These are phyloP conservation scores for Cygnus buccinator DNA, from an alignment of 2,113 vertebrate genomes.

Conservation along the genomic window DNA sequence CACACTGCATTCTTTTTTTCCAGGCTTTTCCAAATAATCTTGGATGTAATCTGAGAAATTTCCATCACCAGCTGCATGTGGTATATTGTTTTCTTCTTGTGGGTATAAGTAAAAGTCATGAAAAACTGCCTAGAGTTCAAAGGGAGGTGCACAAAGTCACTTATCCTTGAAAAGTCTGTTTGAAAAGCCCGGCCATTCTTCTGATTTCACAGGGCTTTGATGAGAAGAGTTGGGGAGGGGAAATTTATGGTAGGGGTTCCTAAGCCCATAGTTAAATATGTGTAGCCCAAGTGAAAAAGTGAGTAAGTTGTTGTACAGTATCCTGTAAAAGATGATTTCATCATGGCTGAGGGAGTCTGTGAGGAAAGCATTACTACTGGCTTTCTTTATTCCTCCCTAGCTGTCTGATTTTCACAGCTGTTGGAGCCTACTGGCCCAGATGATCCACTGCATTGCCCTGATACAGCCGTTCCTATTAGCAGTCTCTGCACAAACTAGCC, in stretches of 20 bases:
- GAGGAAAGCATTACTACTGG: not conserved
- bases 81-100: not conserved
- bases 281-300: not conserved
- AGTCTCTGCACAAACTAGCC: not conserved
- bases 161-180: not conserved
- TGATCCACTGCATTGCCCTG: not conserved
- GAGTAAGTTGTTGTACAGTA: not conserved
- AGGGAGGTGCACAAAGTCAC: not conserved
- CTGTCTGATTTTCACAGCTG: not conserved
- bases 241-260: not conserved
- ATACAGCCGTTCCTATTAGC: not conserved
- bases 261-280: not conserved
- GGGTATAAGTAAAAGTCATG: not conserved
- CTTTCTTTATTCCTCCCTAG: not conserved
- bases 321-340: not conserved
- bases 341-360: not conserved
- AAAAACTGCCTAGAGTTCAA: not conserved
- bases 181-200: not conserved
- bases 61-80: fast-evolving
- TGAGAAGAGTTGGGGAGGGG: not conserved
- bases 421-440: not conserved
- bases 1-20: not conserved
- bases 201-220: not conserved
- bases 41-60: not conserved
- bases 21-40: not conserved